Evolutionary conservation across 2,888 invertebrate genomes (phyloP), one percentile per base, ranked within the genome.

Genomic region (Atherix ibis): DNA sequence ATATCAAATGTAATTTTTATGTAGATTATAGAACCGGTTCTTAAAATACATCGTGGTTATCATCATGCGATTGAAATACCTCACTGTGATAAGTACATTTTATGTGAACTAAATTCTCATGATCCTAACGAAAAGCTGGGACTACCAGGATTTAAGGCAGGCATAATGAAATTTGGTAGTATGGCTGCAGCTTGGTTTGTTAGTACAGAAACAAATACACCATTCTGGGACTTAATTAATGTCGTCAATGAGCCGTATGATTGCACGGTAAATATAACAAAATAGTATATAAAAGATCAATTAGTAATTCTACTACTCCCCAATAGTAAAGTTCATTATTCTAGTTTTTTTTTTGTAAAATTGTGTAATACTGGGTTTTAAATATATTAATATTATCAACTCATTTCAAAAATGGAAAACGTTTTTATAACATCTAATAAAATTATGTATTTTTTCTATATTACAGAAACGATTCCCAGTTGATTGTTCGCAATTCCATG

Each of bases 31-130:
- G 81, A 82, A 51, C 84, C 84, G 0, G 69, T 84, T 17, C 68
- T 83, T n/a, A 69, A 82, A 54, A 79, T 83, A 10, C 80, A 82
- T 64, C 64, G 85, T 32, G 84, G 82, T 2, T 84, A 79, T 62
- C 71, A 76, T 48, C 84, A 77, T 61, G 72, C 76, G 0, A 61
- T 68, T 2, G 67, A 69, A 46, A 66, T 70, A 18, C 79, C 79
- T 1, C 69, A 73, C 33, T 85, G 85, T 53, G 80, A 80, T 47
- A 74, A 71, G 48, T 83, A 83, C 47, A 73, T 84, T 24, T 67
- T 85, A 54, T 87, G 85, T 50, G 62, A 78, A 25, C 71, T 85
- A 5, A 85, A 85, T 51, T 68, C 73, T 45, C 70, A 70, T 29
- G 69, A 68, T 28, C 65, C 70, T 15, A 63, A 68, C 26, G 67